These are phyloP conservation scores for Heliconius hermathena DNA, from an alignment of 1,140 invertebrate genomes.

Conservation along the genomic window DNA sequence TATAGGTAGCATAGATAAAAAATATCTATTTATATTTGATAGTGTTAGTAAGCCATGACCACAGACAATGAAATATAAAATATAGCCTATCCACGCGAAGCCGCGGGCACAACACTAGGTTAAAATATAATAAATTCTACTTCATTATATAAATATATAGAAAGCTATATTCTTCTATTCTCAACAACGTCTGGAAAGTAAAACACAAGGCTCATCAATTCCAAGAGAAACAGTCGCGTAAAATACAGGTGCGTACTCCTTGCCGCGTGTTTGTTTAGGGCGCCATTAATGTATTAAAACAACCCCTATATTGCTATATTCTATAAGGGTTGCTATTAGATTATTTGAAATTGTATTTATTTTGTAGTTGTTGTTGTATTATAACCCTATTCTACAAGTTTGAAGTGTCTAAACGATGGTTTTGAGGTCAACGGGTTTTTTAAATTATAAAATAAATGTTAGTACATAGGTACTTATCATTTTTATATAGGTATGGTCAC, in stretches of 20 bases:
- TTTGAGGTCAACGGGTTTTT: no score
- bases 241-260: neutral
- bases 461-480: no score
- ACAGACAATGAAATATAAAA: no score
- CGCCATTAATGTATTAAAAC: constrained; percentile 7
- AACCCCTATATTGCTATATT: neutral
- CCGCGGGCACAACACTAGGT: no score
- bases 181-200: neutral
- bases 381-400: neutral
- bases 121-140: no score
- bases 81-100: no score
- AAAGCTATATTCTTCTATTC: neutral
- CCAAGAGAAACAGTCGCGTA: neutral
- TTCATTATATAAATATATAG: neutral
- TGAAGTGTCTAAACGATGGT: no score
- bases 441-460: no score
- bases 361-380: neutral
- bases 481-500: no score
- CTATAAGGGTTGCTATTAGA: neutral
- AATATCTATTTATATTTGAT: no score
- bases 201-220: constrained; percentile 2
- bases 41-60: no score
- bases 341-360: constrained; percentile 5
- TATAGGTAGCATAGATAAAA: no score
- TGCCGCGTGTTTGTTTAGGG: neutral